These are phyloP conservation scores for Nomada lathburiana DNA, from an alignment of 2,888 invertebrate species.

Conservation along the genomic window DNA sequence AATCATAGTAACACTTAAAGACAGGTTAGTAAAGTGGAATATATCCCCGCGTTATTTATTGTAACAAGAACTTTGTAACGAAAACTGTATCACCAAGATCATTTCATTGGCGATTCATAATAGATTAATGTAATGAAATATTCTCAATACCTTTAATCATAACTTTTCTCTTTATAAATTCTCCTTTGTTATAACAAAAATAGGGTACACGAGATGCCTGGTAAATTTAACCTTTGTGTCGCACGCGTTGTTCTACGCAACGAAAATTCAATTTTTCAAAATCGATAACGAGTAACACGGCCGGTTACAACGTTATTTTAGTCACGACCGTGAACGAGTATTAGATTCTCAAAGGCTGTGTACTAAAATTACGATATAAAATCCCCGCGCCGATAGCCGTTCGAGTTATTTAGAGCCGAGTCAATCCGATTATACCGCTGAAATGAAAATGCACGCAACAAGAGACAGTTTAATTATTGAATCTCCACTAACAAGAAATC, in stretches of 20 bases:
- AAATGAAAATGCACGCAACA: slow-evolving; percentile 22
- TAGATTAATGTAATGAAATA: neutral
- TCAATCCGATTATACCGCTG: slow-evolving; percentile 31
- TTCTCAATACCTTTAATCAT: too few relatives aligned
- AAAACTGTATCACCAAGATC: neutral
- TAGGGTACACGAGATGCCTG: neutral
- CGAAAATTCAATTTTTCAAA: slow-evolving; percentile 10
- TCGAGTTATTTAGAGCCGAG: slow-evolving; percentile 48
- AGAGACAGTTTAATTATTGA: neutral
- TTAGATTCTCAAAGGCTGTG: slow-evolving; percentile 57
- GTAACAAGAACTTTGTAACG: neutral
- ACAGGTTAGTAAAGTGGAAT: too few relatives aligned
- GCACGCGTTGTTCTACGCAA: neutral
- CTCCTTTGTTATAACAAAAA: neutral
- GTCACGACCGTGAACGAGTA: slow-evolving; percentile 43
- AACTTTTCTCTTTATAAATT: neutral
- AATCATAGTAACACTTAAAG: neutral
- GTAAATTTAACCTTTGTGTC: slow-evolving; percentile 12
- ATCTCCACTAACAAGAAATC: too few relatives aligned
- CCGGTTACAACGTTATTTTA: slow-evolving; percentile 57
- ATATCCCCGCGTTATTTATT: too few relatives aligned
- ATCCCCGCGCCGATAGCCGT: slow-evolving; percentile 36
- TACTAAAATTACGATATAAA: slow-evolving; percentile 52
- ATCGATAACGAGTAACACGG: slow-evolving; percentile 38
- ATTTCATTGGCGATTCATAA: neutral